Evolutionary conservation across 2,113 vertebrate genomes (phyloP), one percentile per base, ranked within the genome.

Genomic region (Sciurus niger): DNA sequence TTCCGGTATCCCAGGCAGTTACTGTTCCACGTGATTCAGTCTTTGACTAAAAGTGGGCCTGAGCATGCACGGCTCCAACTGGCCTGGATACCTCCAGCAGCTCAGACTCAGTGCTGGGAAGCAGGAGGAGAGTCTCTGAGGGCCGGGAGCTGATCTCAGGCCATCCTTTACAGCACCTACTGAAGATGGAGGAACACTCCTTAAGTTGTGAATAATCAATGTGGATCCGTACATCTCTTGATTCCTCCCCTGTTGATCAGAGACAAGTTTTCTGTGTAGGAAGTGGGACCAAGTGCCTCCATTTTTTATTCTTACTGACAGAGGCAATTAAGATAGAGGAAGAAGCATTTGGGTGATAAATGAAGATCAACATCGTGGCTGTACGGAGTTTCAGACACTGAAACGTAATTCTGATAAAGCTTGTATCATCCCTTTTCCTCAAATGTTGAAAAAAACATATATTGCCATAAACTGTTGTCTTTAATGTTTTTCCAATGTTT

Each of bases 241-340:
- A 24, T 70, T n/a, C 51, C 34, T 95, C 40, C 18, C 30, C 70
- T 77, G 43, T 37, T 55, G 63, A 43, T 78, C 77, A 80, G 70
- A 83, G 77, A 43, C 68, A 84, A 70, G 85, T 40, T 93, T 89
- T 60, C 43, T 0, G 6, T 2, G 40, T 63, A 82, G 22, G 9
- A 32, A 90, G 78, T 18, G 2, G 13, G 76, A 74, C 80, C 30
- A 34, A 74, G 30, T 11, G 63, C 32, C 78, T 90, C n/a, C 67
- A 46, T 43, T 86, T 87, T 67, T 88, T n/a, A 87, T 63, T 73
- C 86, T 93, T 93, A 74, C 58, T 92, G 97, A 96, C 74, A 90
- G 70, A 73, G 55, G 68, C 84, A 96, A 93, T 95, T 87, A 96
- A 96, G 87, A 87, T 18, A 87, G 43, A 73, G 78, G 80, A 86